Percentiles rank a stretch among this genome's conserved stretches.
Evolutionary conservation across 2,888 invertebrate species (phyloP).

Genomic region (Noctuana brunneofusca): DNA sequence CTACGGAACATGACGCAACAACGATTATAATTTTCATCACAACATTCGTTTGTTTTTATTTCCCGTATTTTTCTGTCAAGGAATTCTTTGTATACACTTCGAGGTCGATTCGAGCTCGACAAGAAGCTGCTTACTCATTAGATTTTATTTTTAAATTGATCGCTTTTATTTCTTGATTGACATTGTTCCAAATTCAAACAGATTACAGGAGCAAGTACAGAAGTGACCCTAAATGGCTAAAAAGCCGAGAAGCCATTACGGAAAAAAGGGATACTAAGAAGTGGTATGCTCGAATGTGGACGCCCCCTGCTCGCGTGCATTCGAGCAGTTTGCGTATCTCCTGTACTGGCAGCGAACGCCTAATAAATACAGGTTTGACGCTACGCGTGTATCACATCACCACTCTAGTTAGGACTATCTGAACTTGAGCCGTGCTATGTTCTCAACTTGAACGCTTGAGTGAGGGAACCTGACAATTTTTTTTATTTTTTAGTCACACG

Average conservation of each 20-base stretch:
- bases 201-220: neutral
- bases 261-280: no score
- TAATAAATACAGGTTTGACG: conserved; percentile 67
- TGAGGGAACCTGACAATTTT: neutral
- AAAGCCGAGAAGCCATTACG: no score
- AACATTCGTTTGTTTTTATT: neutral
- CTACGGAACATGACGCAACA: conserved; percentile 12
- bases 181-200: neutral
- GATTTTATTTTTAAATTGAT: no score
- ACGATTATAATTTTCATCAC: conserved; percentile 6
- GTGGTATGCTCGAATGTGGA: conserved; percentile 37
- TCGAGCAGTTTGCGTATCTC: conserved; percentile 56
- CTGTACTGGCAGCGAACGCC: conserved; percentile 49
- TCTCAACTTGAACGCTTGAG: neutral
- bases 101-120: no score
- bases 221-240: no score
- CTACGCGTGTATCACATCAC: conserved; percentile 44
- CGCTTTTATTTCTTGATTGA: no score
- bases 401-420: conserved; percentile 32
- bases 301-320: conserved; percentile 56
- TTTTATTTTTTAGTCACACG: neutral
- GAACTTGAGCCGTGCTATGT: neutral
- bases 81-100: no score
- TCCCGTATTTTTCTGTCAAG: neutral
- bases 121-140: no score